phyloP scores from a whole-genome alignment of 2,888 invertebrate genomes.

The Silvanus unidentatus region DNA sequence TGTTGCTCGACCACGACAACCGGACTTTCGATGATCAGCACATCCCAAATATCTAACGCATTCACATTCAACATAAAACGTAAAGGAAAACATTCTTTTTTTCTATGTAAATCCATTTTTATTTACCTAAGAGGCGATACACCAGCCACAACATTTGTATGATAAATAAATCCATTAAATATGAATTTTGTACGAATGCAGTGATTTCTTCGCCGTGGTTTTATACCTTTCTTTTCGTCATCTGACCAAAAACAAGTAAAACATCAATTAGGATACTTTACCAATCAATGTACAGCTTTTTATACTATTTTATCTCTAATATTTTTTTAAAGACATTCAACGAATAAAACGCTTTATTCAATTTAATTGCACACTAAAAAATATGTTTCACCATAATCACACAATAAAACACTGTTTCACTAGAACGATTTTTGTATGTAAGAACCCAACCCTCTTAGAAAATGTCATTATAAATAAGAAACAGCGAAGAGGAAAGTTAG shows the following conservation, averaged over 20 bases:
- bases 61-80: neutral
- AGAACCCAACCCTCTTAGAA: too few relatives aligned
- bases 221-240: constrained; percentile 7
- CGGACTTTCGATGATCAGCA: constrained; percentile 34
- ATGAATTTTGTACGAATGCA: constrained; percentile 24
- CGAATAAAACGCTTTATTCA: too few relatives aligned
- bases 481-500: too few relatives aligned
- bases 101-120: constrained; percentile 3
- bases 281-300: too few relatives aligned
- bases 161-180: constrained; percentile 37
- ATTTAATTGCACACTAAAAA: too few relatives aligned
- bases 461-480: too few relatives aligned
- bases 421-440: too few relatives aligned
- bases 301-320: too few relatives aligned
- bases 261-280: too few relatives aligned
- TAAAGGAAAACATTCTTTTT: neutral
- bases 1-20: constrained; percentile 36
- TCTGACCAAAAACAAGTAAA: constrained; percentile 18
- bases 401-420: too few relatives aligned
- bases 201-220: constrained; percentile 11
- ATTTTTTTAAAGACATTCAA: too few relatives aligned
- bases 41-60: constrained; percentile 37
- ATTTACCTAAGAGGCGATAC: constrained; percentile 38
- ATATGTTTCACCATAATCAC: too few relatives aligned
- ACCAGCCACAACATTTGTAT: constrained; percentile 35